Conservation (phyloP, 2,113 vertebrate species). For the Hippopotamus amphibius region DNA sequence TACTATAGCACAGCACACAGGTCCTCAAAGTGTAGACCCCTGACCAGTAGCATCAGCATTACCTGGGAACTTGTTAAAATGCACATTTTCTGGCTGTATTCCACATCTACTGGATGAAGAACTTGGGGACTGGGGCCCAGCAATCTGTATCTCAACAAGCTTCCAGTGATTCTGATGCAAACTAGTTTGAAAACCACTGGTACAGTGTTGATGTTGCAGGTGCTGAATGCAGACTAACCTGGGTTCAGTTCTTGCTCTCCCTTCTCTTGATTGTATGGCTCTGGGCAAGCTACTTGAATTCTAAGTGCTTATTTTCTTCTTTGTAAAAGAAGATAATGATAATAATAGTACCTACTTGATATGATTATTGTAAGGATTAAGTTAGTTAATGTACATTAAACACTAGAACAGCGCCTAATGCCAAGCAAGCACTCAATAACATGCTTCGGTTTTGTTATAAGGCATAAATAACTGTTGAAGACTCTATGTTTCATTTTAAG, state of each 20-base stretch:
- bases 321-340: not conserved
- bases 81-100: not conserved
- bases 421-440: not conserved
- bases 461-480: not conserved
- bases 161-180: not conserved
- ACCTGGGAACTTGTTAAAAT: not conserved
- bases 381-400: not conserved
- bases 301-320: not conserved
- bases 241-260: not conserved
- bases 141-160: not conserved
- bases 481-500: not conserved
- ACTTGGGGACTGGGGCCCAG: not conserved
- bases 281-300: not conserved
- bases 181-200: not conserved
- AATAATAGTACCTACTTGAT: not conserved
- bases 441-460: not conserved
- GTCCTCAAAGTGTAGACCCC: not conserved
- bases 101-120: not conserved
- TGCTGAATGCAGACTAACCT: not conserved
- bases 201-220: not conserved
- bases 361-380: not conserved
- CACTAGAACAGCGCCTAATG: not conserved
- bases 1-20: not conserved
- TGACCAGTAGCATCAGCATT: not conserved
- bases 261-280: not conserved